Evolutionary conservation across 53 echinoderm and acorn worm species (phyloP).

Genomic region (Astropecten irregularis): DNA sequence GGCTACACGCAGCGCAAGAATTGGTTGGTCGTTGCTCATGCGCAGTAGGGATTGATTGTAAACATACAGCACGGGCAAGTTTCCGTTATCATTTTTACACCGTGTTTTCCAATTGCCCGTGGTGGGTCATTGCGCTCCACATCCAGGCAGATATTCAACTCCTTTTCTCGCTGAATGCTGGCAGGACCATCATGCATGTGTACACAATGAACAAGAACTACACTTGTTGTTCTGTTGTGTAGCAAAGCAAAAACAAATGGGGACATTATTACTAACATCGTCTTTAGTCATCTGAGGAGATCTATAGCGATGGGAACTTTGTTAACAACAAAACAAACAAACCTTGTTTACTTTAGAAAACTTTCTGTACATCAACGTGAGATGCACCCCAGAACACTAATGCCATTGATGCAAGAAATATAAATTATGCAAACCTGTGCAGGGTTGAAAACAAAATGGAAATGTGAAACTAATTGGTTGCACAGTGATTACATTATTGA

Average conservation of each 20-base stretch:
- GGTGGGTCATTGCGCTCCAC: too few species aligned
- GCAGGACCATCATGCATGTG: neutral
- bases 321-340: too few species aligned
- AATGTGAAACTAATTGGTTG: too few species aligned
- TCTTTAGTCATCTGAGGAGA: neutral
- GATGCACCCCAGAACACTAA: too few species aligned
- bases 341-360: too few species aligned
- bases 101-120: neutral
- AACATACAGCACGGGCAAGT: neutral
- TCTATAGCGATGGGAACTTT: too few species aligned
- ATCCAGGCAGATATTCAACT: conserved; percentile 1
- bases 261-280: conserved; percentile 15
- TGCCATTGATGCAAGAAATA: too few species aligned
- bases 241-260: conserved; percentile 27
- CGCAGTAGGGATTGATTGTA: too few species aligned
- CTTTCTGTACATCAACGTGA: too few species aligned
- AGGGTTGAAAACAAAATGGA: too few species aligned
- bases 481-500: too few species aligned
- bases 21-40: conserved; percentile 21
- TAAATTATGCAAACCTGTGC: too few species aligned
- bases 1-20: conserved; percentile 17
- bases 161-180: neutral
- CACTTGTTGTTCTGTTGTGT: conserved; percentile 33
- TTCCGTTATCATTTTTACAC: neutral
- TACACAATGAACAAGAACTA: conserved; percentile 25